Base-by-base conservation (phyloP, 2,113 vertebrate species). In the Platichthys stellatus region DNA sequence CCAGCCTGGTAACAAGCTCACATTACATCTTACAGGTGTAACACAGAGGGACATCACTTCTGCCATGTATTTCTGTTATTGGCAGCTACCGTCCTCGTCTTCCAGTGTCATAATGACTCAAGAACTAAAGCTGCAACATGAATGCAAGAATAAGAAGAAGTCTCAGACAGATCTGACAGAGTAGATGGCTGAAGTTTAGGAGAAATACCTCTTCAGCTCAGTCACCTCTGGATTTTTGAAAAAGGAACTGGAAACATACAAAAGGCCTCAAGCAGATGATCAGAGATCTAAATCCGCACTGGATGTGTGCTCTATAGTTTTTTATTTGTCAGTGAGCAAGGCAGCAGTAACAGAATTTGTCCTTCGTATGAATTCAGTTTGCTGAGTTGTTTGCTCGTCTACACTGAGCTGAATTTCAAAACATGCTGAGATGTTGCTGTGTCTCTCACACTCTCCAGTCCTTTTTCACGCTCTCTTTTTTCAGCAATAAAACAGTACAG, bases 1-100 rank as follows among this genome's bases (percentile, higher is more conserved):
- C 18, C 15, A 28, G 26, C 67, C 43, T 58, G 51, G 11, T 66
- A 35, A 59, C 13, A 20, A 45, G 81, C 72, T 85, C 21, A 5
- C 10, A 31, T 88, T 83, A 78, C 86, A 82, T 54, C 80, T 61
- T 77, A 74, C 85, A 86, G 82, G 87, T 86, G 81, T 72, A 58
- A 35, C 26, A 72, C 66, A 47, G 66, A 56, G 31, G 13, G 43
- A 11, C 3, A 0, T 31, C 56, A 31, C 38, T 66, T 56, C 69
- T 78, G 69, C 74, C 59, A 65, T 26, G 59, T 68, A 40, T 47
- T 62, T 21, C 69, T 67, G 14, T 40, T 31, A 9, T 8, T 70
- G 45, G 64, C 78, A 73, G 43, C 38, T 68, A 5, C 0, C 0
- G 0, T 40, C 24, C 28, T 47, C 17, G n/a, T n/a, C 18, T 59